phyloP scores from a whole-genome alignment of 2,888 invertebrate genomes.

The Eutolmus rufibarbis region DNA sequence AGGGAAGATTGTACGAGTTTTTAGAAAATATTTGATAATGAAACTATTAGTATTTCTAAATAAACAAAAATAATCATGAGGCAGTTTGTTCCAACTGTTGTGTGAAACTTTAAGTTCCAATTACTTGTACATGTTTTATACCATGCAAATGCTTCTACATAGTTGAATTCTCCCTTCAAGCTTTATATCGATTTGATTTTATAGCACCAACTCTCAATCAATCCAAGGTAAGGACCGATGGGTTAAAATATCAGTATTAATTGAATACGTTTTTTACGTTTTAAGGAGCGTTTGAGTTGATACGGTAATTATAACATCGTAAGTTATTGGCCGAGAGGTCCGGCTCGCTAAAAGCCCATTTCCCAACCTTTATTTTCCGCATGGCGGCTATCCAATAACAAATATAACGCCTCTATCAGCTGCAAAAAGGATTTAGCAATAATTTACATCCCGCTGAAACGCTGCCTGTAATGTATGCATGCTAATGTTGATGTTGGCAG shows the following conservation, averaged over 20 bases:
- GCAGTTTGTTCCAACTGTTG: too few species aligned
- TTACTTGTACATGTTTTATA: too few species aligned
- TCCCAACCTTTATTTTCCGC: not conserved
- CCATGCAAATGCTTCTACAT: not conserved
- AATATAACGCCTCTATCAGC: slow-evolving; percentile 19
- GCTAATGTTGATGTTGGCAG: not conserved
- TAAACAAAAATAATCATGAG: too few species aligned
- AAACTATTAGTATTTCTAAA: too few species aligned
- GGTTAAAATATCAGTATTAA: not conserved
- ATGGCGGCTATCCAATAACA: slow-evolving; percentile 1
- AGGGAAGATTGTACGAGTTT: too few species aligned
- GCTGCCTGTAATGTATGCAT: not conserved
- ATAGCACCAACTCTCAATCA: not conserved
- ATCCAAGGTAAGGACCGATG: not conserved
- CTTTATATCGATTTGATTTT: not conserved
- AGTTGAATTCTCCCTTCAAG: not conserved
- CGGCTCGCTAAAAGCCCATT: not conserved
- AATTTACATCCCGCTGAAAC: slow-evolving; percentile 21
- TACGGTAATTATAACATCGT: not conserved
- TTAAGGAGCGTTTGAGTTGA: not conserved
- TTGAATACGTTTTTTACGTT: not conserved
- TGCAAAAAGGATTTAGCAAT: slow-evolving; percentile 28
- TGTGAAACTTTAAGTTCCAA: too few species aligned
- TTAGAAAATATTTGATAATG: too few species aligned
- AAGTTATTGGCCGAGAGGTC: not conserved